A percentile compares a stretch with the other conserved stretches of the same genome.
These are phyloP conservation scores for Macrostomum lignano DNA, from an alignment of 1,140 invertebrate genomes.

Conservation along the genomic window DNA sequence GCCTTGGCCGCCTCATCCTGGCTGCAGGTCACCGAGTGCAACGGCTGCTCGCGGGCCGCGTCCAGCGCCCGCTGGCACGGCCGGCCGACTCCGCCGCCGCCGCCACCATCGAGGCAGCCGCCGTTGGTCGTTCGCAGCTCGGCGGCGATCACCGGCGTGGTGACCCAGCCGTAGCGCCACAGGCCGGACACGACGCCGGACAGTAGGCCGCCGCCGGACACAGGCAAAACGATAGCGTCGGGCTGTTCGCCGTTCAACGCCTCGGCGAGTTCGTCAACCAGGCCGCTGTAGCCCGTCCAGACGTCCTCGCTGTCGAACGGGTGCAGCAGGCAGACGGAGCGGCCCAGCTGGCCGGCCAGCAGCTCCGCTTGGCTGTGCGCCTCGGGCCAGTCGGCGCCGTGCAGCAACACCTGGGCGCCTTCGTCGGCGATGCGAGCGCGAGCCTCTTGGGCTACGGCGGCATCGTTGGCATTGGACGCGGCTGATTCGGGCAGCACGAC, in stretches of 20 bases:
- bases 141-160: not conserved
- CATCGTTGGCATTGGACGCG: too few relatives aligned
- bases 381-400: too few relatives aligned
- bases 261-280: slow-evolving; percentile 25
- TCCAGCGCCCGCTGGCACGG: not conserved
- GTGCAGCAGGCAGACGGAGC: slow-evolving; percentile 19
- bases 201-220: slow-evolving; percentile 31
- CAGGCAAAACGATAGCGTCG: slow-evolving; percentile 25
- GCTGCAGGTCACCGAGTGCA: not conserved
- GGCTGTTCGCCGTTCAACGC: slow-evolving; percentile 20
- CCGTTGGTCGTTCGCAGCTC: not conserved
- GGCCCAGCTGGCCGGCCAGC: too few relatives aligned
- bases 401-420: too few relatives aligned
- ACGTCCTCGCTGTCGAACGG: slow-evolving; percentile 29
- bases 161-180: not conserved
- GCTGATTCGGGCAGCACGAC: too few relatives aligned
- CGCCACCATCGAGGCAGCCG: not conserved
- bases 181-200: slow-evolving; percentile 11
- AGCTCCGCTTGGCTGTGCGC: too few relatives aligned
- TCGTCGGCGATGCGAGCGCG: too few relatives aligned
- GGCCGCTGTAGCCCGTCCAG: slow-evolving; percentile 25
- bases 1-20: not conserved
- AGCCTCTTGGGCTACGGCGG: too few relatives aligned
- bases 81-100: not conserved
- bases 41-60: not conserved